Evolutionary conservation across 1,140 invertebrate species (phyloP).

Genomic region (Heliconius hermathena): DNA sequence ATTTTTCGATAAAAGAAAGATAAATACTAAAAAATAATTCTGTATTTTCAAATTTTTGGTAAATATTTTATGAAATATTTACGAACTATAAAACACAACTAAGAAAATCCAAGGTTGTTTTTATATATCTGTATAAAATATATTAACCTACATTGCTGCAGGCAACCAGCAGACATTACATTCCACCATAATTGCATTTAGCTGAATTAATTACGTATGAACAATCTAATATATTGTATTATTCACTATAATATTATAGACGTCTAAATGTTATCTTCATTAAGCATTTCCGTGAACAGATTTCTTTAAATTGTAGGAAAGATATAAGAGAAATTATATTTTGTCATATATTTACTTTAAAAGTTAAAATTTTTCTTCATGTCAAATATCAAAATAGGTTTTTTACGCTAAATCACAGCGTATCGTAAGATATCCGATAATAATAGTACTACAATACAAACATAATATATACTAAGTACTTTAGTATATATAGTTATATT

Average conservation of each 20-base stretch:
- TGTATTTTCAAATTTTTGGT: neutral
- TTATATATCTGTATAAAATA: conserved; percentile 36
- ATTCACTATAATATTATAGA: neutral
- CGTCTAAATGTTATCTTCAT: neutral
- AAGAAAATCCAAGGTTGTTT: conserved; percentile 13
- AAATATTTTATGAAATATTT: neutral
- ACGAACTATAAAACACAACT: neutral
- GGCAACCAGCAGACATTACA: conserved; percentile 44
- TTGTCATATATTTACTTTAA: no score
- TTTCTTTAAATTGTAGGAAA: neutral
- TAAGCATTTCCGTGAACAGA: neutral
- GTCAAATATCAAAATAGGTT: no score
- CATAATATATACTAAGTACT: no score
- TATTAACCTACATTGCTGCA: conserved; percentile 49
- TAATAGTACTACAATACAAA: no score
- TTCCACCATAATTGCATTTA: conserved; percentile 48
- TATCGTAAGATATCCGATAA: no score
- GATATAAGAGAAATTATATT: neutral
- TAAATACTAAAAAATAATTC: neutral
- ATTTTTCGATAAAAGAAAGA: neutral
- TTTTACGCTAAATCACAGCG: no score
- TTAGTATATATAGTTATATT: no score
- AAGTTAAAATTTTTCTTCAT: no score
- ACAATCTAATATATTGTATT: conserved; percentile 20
- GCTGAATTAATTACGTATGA: conserved; percentile 43